A percentile compares a stretch with the other conserved stretches of the same genome.
These are phyloP conservation scores for Drosophila parvula DNA, from an alignment of 1,140 invertebrate species.

Conservation along the genomic window DNA sequence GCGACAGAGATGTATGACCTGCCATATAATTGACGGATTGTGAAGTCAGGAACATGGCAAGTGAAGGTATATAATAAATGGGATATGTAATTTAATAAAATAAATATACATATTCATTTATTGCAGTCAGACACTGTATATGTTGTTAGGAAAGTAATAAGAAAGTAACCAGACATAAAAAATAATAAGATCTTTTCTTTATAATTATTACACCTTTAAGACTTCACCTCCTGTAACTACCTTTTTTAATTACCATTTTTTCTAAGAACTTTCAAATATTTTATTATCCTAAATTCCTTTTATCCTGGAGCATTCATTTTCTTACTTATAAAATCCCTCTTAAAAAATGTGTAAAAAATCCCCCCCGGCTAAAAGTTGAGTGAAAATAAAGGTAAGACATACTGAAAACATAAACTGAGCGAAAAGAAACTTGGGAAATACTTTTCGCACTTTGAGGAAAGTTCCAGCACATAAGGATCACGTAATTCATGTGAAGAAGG, in stretches of 20 bases:
- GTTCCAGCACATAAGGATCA: slow-evolving; percentile 28
- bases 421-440: slow-evolving; percentile 52
- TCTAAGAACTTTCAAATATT: neutral
- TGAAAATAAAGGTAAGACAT: neutral
- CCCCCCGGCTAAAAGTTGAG: neutral
- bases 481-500: slow-evolving; percentile 35
- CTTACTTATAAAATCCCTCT: neutral
- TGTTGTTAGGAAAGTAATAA: neutral
- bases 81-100: too few species aligned
- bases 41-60: neutral
- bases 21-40: slow-evolving; percentile 11
- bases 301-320: neutral
- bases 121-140: neutral
- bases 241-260: neutral
- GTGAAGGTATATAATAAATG: too few species aligned
- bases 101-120: neutral
- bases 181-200: neutral
- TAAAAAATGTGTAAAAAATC: neutral
- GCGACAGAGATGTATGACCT: slow-evolving; percentile 10
- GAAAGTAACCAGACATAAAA: neutral
- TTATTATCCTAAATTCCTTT: neutral
- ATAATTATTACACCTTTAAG: neutral
- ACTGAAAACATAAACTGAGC: slow-evolving; percentile 36
- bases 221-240: neutral
- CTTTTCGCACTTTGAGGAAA: slow-evolving; percentile 49